These are phyloP conservation scores for Astropecten irregularis DNA, from an alignment of 53 echinoderm and acorn worm species.

Conservation along the genomic window DNA sequence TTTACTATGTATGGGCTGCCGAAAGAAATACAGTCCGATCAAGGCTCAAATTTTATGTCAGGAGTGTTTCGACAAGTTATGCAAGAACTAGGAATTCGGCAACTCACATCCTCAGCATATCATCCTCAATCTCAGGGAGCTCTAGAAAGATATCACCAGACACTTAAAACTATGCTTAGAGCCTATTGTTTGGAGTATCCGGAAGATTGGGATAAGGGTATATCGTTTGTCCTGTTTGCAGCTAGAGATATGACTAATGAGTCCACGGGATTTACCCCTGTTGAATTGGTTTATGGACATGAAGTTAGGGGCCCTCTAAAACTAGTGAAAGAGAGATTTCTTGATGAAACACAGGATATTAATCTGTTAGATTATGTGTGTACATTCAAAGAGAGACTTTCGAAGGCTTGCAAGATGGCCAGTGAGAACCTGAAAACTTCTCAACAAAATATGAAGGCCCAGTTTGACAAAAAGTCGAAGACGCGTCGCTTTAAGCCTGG, in stretches of 20 bases:
- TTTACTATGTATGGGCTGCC: conserved; percentile 65
- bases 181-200: conserved; percentile 25
- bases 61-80: conserved; percentile 56
- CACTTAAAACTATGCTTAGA: conserved; percentile 59
- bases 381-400: conserved; percentile 47
- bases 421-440: conserved; percentile 14
- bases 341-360: background rate
- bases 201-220: conserved; percentile 63
- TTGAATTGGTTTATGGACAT: conserved; percentile 20
- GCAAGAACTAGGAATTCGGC: conserved; percentile 47
- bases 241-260: conserved; percentile 35
- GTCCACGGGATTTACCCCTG: conserved; percentile 47
- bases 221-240: conserved; percentile 33
- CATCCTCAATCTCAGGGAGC: conserved; percentile 73
- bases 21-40: conserved; percentile 64
- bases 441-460: conserved; percentile 53
- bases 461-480: conserved; percentile 55
- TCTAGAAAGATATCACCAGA: conserved; percentile 60
- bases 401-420: conserved; percentile 50
- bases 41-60: conserved; percentile 66
- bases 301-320: conserved; percentile 16
- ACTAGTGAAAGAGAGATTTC: conserved; percentile 34
- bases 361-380: background rate
- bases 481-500: conserved; percentile 57
- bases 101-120: conserved; percentile 61